Base-by-base conservation (phyloP, 1,140 invertebrate genomes). In the Bombus impatiens region DNA sequence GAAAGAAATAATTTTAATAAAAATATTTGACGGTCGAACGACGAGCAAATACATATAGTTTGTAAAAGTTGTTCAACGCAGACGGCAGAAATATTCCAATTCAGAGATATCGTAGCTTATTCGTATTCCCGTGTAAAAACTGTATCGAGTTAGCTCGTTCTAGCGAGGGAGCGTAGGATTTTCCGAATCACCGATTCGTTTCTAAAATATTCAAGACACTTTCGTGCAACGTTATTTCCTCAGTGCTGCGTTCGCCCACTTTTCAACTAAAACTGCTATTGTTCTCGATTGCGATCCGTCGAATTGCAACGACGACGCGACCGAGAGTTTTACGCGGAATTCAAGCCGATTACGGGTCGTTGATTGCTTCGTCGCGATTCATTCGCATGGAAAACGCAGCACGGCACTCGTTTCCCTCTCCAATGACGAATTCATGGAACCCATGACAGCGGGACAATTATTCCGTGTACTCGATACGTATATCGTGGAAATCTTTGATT, bases 191-290 rank as follows among this genome's bases (percentile, higher is more conserved):
- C 18, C 47, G 47, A 42, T 42, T 40, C 47, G 68, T 53, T 72
- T 59, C 79, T 72, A 57, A 81, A 72, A 81, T 81, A 81, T 72
- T 72, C 79, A 72, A 72, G 32, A 53, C 70, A 71, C 65, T 57
- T 81, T 57, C 32, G 28, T 28, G 4, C 3, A 28, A 37, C 67
- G 35, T 57, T 28, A 42, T 72, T 40, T 37, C 15, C 67, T 9
- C 65, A 15, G 9, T 15, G 12, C 13, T 37, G 40, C 22, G 42
- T 76, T 65, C 37, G 13, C 74, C 47, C 47, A 53, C 71, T 47
- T 75, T 74, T 44, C 15, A 53, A 53, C 47, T 53, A 32, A 44
- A 65, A 53, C 65, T 42, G 47, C 8, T 32, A 62, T 59, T 74
- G 40, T 62, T 62, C 68, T 42, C 15, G 5, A 59, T 82, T 32